Base-by-base conservation (phyloP, 30 jellyfish, hydroid and myxozoan genomes). In the Morbakka virulenta region DNA sequence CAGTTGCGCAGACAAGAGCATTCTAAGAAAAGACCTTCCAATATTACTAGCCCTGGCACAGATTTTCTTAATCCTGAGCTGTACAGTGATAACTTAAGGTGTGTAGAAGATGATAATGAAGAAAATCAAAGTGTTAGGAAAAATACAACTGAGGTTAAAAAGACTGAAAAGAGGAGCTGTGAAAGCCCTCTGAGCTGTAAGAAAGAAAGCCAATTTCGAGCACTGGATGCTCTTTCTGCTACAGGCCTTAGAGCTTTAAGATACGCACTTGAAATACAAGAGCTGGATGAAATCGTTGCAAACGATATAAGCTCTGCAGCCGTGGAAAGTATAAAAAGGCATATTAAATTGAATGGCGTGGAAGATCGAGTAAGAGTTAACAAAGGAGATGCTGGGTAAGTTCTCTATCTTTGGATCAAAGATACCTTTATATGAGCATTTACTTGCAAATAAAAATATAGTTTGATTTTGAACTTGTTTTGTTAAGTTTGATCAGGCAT, bases 211-310 rank as follows among this genome's bases (percentile, higher is more conserved):
- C 12, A 25, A 14, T 17, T 20, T 41, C 50, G 81, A 14, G 35
- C 87, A 12, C 64, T 93, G 14, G 99, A 93, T 25, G 99, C 98
- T 14, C 86, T 93, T 24, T 87, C 99, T 32, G 99, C 99, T 3
- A 83, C 96, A 0, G 99, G 99, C 2, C 51, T 93, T n/a, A 70
- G 99, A 35, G 88, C 97, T 1, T 48, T 93, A 14, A 64, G 99
- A 33, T 93, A 93, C 41, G 97, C 97, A 2, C 64, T 81, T 12
- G 99, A 93, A 57, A 79, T 93, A 4, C 82, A 87, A 17, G 77
- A 76, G 14, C 24, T 82, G 1, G 87, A 63, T 2, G 25, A 61
- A 63, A 70, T 93, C 6, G 69, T 85, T 51, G 96, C 99, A 0
- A 93, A 93, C 36, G 99, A 93, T 67, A 30, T 93, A 9, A 87